Conservation (phyloP, 2,113 vertebrate genomes). For the Silurus glanis region DNA sequence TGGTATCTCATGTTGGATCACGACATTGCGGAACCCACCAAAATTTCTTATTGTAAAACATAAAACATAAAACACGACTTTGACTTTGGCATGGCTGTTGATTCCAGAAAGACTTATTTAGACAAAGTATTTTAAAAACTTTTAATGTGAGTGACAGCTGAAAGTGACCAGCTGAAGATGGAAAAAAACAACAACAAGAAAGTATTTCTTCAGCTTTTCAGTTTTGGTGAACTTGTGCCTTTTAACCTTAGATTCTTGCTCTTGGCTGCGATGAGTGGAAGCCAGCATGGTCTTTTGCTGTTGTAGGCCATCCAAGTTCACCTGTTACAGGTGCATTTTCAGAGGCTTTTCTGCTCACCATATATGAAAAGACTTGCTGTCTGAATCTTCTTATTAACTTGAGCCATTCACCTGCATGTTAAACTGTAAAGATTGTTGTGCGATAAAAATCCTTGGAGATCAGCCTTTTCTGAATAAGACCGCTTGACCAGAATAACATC, state of each 20-base stretch:
- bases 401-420: background rate
- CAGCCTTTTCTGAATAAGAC: background rate
- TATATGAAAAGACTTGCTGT: background rate
- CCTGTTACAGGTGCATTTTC: background rate
- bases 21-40: background rate
- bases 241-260: background rate
- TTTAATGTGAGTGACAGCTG: no score
- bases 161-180: background rate
- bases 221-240: background rate
- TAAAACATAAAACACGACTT: background rate
- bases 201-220: background rate
- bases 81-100: background rate
- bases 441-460: background rate
- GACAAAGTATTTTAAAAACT: background rate
- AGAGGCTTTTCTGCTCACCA: slow-evolving; percentile 3
- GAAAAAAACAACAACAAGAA: background rate
- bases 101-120: background rate
- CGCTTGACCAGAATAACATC: background rate
- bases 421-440: background rate
- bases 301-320: background rate
- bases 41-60: background rate
- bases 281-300: background rate
- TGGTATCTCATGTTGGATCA: background rate
- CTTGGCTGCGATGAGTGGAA: background rate
- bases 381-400: background rate